A percentile compares a stretch with the other conserved stretches of the same genome.
Conservation (phyloP, 1,140 invertebrate species). For the Macrobrachium nipponense region DNA sequence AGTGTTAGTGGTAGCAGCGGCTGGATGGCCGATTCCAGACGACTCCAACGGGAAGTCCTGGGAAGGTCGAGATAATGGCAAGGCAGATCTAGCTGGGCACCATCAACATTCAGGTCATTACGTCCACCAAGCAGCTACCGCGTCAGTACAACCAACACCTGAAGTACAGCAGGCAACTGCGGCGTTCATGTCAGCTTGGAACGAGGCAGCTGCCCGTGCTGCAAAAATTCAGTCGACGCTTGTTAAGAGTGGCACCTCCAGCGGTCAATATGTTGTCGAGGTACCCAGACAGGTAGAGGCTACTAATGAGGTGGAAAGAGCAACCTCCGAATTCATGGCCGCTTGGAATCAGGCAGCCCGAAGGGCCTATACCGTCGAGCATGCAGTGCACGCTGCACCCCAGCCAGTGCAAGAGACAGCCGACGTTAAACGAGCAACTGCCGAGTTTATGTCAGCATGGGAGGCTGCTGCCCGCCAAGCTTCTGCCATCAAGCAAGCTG, state of each 20-base stretch:
- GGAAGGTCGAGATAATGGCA: too few species aligned
- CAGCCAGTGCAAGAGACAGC: background rate
- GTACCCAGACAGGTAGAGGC: constrained; percentile 4
- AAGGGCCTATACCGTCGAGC: background rate
- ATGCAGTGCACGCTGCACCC: background rate
- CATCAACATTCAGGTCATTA: too few species aligned
- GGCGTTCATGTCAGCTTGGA: too few species aligned
- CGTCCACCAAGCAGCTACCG: too few species aligned
- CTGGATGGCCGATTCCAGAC: too few species aligned
- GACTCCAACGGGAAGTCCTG: too few species aligned
- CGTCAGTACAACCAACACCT: too few species aligned
- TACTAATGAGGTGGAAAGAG: background rate
- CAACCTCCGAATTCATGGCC: constrained; percentile 8
- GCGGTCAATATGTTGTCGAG: background rate
- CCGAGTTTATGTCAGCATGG: constrained; percentile 22
- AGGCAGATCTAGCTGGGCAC: too few species aligned
- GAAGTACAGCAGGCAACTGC: too few species aligned
- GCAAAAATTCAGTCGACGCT: too few species aligned
- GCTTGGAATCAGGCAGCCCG: constrained; percentile 13
- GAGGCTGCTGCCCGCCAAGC: constrained; percentile 31
- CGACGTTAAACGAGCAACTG: background rate
- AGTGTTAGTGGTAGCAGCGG: too few species aligned
- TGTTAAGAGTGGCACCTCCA: background rate
- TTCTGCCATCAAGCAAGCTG: constrained; percentile 19
- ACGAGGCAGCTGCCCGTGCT: too few species aligned